Base-by-base conservation (phyloP, 2,888 invertebrate species). In the Deilephila porcellus region DNA sequence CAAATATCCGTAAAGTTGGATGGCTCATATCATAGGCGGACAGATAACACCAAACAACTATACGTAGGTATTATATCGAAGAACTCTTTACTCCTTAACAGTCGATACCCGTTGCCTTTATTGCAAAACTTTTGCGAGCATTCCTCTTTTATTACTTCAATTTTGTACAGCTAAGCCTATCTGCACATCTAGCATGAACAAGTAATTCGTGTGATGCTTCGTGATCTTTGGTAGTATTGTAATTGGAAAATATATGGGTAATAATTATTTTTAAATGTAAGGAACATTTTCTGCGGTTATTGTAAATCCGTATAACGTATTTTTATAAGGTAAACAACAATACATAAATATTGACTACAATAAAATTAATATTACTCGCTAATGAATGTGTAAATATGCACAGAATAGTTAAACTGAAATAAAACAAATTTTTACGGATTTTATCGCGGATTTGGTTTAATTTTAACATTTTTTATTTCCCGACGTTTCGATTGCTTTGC, bases 61-160 rank as follows among this genome's bases (percentile, higher is more conserved):
- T 60, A 74, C 62, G 56, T 60, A 45, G 20, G 53, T 70, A 72
- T 70, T 60, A 72, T 74, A 67, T 72, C 52, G 56, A 78, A 73
- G 88, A 93, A 93, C 93, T 93, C 93, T 93, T 93, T 93, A 90
- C 93, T 93, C 90, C 93, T 93, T 93, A 92, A 91, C 93, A 94
- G 93, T 94, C 94, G 93, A 94, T 94, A 93, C 93, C 92, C 90
- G 92, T 92, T 90, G 91, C 88, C 89, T 93, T 94, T 94, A 94
- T 94, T 94, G 92, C 93, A 85, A 94, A 94, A 94, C 92, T 94
- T 94, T 94, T 88, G 89, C 91, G 88, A 90, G 93, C 94, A 93
- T 94, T 94, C 90, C 94, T 92, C 93, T 93, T 94, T 94, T 94
- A 94, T 94, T 94, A 93, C 94, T 89, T 92, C 93, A 94, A 94